phyloP scores from a whole-genome alignment of 2,888 invertebrate genomes.

The Pseudeuparius sepicola region DNA sequence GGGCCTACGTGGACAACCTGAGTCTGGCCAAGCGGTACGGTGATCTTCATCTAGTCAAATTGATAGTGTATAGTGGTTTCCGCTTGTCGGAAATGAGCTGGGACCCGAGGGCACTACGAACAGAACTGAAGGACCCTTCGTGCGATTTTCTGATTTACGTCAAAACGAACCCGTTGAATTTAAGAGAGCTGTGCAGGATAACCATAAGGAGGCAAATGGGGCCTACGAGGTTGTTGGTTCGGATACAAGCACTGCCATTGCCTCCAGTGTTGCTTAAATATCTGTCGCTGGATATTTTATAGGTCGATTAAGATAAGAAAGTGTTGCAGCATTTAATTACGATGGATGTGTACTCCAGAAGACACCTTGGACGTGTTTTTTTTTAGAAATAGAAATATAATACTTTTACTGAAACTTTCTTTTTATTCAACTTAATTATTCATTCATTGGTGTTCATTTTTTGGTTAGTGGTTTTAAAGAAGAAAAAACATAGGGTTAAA shows the following conservation, averaged over 20 bases:
- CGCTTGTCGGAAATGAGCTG: conserved; percentile 33
- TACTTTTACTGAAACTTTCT: too few species aligned
- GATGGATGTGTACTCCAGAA: too few species aligned
- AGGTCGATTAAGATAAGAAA: too few species aligned
- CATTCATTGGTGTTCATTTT: too few species aligned
- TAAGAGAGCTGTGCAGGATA: conserved; percentile 50
- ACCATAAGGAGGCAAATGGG: conserved; percentile 42
- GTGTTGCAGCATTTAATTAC: too few species aligned
- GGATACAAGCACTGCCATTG: conserved; percentile 44
- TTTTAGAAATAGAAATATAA: too few species aligned
- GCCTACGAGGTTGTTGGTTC: conserved; percentile 31
- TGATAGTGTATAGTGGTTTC: conserved; percentile 40
- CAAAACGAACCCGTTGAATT: conserved; percentile 41
- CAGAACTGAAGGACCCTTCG: conserved; percentile 30
- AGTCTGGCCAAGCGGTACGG: conserved; percentile 43
- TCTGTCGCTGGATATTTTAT: conserved; percentile 44
- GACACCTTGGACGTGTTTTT: too few species aligned
- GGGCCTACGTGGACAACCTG: conserved; percentile 47
- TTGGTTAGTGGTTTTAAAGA: too few species aligned
- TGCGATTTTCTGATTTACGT: conserved; percentile 32
- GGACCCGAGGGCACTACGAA: conserved; percentile 33
- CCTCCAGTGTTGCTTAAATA: conserved; percentile 47
- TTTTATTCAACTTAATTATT: too few species aligned
- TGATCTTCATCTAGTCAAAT: conserved; percentile 34
- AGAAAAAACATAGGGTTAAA: too few species aligned